A percentile compares a stretch with the other conserved stretches of the same genome.
Conservation (phyloP, 2,113 vertebrate genomes). For the Nyctereutes procyonoides region DNA sequence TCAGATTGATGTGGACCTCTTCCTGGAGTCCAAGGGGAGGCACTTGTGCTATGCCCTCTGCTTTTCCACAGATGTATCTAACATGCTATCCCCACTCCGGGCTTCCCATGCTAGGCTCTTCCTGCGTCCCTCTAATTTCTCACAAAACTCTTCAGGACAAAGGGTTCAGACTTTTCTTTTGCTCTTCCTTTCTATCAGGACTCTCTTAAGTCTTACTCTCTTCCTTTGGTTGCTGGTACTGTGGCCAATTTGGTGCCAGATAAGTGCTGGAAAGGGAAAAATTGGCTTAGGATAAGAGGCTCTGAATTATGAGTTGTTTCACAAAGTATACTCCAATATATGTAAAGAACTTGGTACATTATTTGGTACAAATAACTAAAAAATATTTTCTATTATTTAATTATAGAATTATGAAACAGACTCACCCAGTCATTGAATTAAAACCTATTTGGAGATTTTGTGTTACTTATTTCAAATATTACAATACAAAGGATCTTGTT, state of each 20-base stretch:
- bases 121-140: neutral
- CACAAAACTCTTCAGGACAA: neutral
- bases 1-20: neutral
- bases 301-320: slow-evolving; percentile 10
- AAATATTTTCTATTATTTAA: neutral
- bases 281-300: neutral
- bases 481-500: neutral
- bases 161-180: neutral
- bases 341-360: neutral
- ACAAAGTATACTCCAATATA: neutral
- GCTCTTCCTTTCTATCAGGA: neutral
- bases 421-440: neutral
- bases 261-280: neutral
- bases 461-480: slow-evolving; percentile 20
- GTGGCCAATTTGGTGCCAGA: neutral
- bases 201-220: neutral
- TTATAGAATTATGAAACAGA: slow-evolving; percentile 5
- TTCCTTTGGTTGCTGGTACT: neutral
- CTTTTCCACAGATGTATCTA: neutral
- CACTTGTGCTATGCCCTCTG: neutral
- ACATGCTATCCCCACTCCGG: neutral
- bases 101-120: neutral
- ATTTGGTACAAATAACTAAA: neutral
- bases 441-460: neutral
- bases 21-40: neutral